Conservation (phyloP, 1,140 invertebrate species). For the Rhynchophorus ferrugineus region DNA sequence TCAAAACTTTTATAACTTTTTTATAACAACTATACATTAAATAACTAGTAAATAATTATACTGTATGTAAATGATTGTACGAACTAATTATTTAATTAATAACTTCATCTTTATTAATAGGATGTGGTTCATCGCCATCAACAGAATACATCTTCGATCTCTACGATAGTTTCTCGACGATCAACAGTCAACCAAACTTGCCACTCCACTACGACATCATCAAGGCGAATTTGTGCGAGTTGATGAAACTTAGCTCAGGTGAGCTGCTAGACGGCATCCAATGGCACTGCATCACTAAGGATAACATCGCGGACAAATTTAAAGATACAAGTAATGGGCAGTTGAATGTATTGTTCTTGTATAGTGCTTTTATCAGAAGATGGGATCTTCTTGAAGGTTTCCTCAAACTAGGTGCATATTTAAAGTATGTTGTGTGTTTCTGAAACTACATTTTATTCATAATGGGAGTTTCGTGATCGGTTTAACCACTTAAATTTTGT, state of each 20-base stretch:
- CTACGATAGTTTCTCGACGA: slow-evolving; percentile 58
- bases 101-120: background rate
- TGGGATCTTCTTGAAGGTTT: slow-evolving; percentile 14
- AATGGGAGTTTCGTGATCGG: no score
- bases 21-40: no score
- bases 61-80: background rate
- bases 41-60: no score
- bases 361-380: slow-evolving; percentile 16
- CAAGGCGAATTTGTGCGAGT: slow-evolving; percentile 57
- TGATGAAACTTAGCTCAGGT: slow-evolving; percentile 49
- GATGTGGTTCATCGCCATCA: slow-evolving; percentile 58
- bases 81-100: background rate
- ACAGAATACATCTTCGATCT: slow-evolving; percentile 63
- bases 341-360: slow-evolving; percentile 19
- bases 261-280: slow-evolving; percentile 46
- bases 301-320: slow-evolving; percentile 43
- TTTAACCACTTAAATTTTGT: no score
- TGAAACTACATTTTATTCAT: no score
- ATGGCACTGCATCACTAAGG: slow-evolving; percentile 47
- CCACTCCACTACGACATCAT: slow-evolving; percentile 64
- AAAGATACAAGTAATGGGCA: slow-evolving; percentile 25
- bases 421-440: slow-evolving; percentile 31
- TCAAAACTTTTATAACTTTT: no score
- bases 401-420: slow-evolving; percentile 39
- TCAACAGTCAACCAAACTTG: slow-evolving; percentile 52